Evolutionary conservation across 2,888 invertebrate genomes (phyloP), one percentile per base, ranked within the genome.

Genomic region (Pollenia labialis): DNA sequence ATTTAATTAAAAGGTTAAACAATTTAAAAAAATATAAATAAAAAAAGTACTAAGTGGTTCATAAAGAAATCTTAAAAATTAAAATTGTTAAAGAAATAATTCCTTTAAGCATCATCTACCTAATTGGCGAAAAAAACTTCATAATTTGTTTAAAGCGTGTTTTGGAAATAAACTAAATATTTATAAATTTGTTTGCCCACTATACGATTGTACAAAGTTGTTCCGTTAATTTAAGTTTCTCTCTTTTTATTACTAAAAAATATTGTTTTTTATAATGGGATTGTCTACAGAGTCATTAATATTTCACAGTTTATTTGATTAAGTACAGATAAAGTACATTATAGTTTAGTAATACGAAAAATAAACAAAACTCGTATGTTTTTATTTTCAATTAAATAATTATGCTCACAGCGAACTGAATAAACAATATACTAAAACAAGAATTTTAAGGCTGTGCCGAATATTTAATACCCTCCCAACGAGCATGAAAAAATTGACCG

Each of bases 281-380:
- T 44, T 46, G 16, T 48, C 66, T 54, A 66, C 14, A 58, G 2
- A 71, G 12, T 64, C 46, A 44, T 76, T 52, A 52, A 11, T 50
- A 80, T 69, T 62, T 86, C 32, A 58, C 10, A 52, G 60, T 42
- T 79, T 54, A 56, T 64, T 44, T 52, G 42, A 74, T 81, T 68
- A 80, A n/a, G n/a, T n/a, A 80, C 58, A 66, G 48, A 80, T 76
- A 76, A 83, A 80, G 58, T 72, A 50, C 42, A 32, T 52, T 64
- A 66, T 62, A 50, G 44, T 52, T 54, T 75, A 46, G 16, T 69
- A 68, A 58, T 58, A 11, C 12, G 32, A 32, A 32, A 50, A 66
- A 50, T n/a, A 48, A 46, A 64, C 50, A 52, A 66, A 3, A 84
- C 66, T 58, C 50, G 12, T 66, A 52, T 42, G 50, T 64, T 66